phyloP scores from a whole-genome alignment of 2,113 vertebrate species.

The Etheostoma spectabile region DNA sequence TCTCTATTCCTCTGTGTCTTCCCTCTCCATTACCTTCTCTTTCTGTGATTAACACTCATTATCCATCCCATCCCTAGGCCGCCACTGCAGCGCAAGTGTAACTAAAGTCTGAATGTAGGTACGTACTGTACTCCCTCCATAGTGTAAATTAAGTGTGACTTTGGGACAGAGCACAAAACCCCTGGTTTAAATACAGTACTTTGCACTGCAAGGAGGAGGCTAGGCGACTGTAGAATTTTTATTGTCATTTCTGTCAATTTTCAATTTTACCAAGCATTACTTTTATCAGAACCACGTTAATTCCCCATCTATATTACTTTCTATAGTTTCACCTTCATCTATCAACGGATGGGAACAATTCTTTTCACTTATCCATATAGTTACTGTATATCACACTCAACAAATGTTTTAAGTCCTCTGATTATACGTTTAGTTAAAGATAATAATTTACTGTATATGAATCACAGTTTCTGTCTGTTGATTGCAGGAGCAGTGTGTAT shows the following conservation, averaged over 20 bases:
- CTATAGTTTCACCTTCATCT: slow-evolving; percentile 47
- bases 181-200: slow-evolving; percentile 51
- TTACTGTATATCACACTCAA: slow-evolving; percentile 17
- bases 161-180: slow-evolving; percentile 51
- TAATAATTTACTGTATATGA: background rate
- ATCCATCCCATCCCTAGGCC: slow-evolving; percentile 85
- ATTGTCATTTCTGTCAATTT: slow-evolving; percentile 19
- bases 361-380: slow-evolving; percentile 8
- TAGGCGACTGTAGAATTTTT: slow-evolving; percentile 40
- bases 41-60: slow-evolving; percentile 83
- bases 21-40: slow-evolving; percentile 52
- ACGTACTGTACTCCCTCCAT: slow-evolving; percentile 69
- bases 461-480: background rate
- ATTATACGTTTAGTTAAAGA: background rate
- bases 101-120: slow-evolving; percentile 84
- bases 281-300: background rate
- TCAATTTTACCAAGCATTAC: background rate
- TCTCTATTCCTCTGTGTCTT: slow-evolving; percentile 56
- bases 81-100: slow-evolving; percentile 84
- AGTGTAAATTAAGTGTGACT: slow-evolving; percentile 74
- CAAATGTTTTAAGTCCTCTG: slow-evolving; percentile 52
- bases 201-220: slow-evolving; percentile 38
- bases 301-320: slow-evolving; percentile 4
- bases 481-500: background rate
- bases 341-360: background rate